A percentile compares a stretch with the other conserved stretches of the same genome.
Conservation (phyloP, 2,888 invertebrate species). For the Crossocerus cetratus region DNA sequence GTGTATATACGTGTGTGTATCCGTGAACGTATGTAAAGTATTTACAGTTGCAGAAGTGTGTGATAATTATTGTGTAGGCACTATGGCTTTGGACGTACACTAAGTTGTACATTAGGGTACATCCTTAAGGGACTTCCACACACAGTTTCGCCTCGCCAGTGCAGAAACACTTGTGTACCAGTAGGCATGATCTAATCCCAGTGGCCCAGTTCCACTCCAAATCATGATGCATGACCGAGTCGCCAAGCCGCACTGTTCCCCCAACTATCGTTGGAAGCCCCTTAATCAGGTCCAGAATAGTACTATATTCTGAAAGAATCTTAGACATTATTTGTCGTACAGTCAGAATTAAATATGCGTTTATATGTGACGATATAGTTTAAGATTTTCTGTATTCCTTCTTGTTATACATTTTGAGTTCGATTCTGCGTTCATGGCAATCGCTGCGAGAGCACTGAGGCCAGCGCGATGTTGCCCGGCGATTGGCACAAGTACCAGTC, state of each 20-base stretch:
- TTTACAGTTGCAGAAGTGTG: slow-evolving; percentile 75
- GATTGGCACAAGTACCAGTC: slow-evolving; percentile 23
- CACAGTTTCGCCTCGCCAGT: slow-evolving; percentile 55
- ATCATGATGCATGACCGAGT: slow-evolving; percentile 23
- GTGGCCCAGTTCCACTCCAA: slow-evolving; percentile 5
- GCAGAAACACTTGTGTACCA: slow-evolving; percentile 5
- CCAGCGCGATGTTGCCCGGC: slow-evolving; percentile 18
- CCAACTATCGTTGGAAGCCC: slow-evolving; percentile 64
- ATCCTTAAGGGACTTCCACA: slow-evolving; percentile 72
- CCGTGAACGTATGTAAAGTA: slow-evolving; percentile 69
- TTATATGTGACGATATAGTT: slow-evolving; percentile 68
- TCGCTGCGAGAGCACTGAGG: slow-evolving; percentile 35
- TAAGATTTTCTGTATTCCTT: slow-evolving; percentile 46
- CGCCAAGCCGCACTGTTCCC: slow-evolving; percentile 35
- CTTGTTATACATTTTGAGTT: slow-evolving; percentile 56
- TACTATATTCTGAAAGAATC: slow-evolving; percentile 70
- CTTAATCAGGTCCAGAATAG: slow-evolving; percentile 69
- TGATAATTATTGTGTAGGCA: slow-evolving; percentile 76
- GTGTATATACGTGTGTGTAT: slow-evolving; percentile 33
- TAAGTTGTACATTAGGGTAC: slow-evolving; percentile 76
- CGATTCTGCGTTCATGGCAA: slow-evolving; percentile 55
- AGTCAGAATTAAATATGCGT: slow-evolving; percentile 69
- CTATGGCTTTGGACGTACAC: slow-evolving; percentile 77
- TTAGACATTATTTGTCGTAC: slow-evolving; percentile 67
- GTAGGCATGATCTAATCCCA: neutral